Base-by-base conservation (phyloP, 2,797 vertebrate genomes). In the Cossypha heuglini region DNA sequence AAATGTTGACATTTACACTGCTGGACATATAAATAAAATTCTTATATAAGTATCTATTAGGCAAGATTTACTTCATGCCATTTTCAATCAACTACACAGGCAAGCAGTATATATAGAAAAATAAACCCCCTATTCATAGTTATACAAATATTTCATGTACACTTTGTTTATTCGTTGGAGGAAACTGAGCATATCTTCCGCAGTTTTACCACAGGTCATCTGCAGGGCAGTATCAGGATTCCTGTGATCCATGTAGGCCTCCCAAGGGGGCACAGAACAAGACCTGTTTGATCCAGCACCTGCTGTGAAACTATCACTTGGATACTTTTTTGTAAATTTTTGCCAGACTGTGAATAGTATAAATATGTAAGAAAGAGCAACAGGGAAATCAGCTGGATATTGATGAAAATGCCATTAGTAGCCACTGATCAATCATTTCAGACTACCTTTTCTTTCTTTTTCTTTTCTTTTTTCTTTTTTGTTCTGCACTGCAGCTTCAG, bases 231-330 rank as follows among this genome's bases (percentile, higher is more conserved):
- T 97, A 97, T 97, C 97, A 96, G 98, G 98, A 98, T 98, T 98
- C 97, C 98, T 99, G 96, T 98, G 98, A 99, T 99, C 98, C 98
- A 98, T 98, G 97, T 79, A 96, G 94, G 96, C 97, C 97, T 98
- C 98, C 98, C 97, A 97, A 98, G 98, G 98, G 98, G 98, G 97
- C 98, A 98, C 97, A 98, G 98, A 98, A 98, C 98, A 98, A 98
- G 98, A 98, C 98, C 98, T 97, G 97, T 99, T 99, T 99, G 98
- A 99, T 99, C 98, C 98, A 98, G 98, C 98, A 99, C 99, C 99
- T 99, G 99, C 99, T 99, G 99, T 94, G 98, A 98, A 97, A 97
- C 98, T 98, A 98, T 99, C 98, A 98, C 98, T 99, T 98, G 98
- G 98, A 98, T 98, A 98, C 98, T 98, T 98, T 98, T 98, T 96